phyloP scores from a whole-genome alignment of 2,888 invertebrate species.

The Stictocephala bisonia region DNA sequence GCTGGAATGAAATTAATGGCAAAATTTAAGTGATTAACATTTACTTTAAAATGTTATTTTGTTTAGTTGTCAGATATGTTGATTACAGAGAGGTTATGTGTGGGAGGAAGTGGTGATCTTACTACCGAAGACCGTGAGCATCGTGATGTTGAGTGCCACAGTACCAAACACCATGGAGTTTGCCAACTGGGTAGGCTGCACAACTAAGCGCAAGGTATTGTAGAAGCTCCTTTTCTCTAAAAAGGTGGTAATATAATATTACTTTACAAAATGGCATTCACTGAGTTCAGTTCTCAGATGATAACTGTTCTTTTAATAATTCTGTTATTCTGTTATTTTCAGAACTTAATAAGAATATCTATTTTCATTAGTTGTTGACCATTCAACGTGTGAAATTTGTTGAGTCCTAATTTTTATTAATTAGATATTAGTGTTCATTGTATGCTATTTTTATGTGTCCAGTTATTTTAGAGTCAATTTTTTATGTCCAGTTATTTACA shows the following conservation, averaged over 20 bases:
- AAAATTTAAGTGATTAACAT: not conserved
- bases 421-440: too few species aligned
- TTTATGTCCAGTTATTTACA: too few species aligned
- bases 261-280: too few species aligned
- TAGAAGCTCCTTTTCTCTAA: constrained; percentile 64
- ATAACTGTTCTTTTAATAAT: too few species aligned
- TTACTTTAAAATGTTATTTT: not conserved
- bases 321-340: too few species aligned
- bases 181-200: constrained; percentile 92
- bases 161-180: constrained; percentile 97
- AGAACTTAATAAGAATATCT: too few species aligned
- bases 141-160: constrained; percentile 97
- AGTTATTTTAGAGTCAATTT: too few species aligned
- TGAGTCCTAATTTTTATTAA: too few species aligned
- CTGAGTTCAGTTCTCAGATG: too few species aligned
- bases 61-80: not conserved
- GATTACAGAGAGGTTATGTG: constrained; percentile 88
- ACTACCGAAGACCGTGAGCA: constrained; percentile 92
- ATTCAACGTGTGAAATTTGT: too few species aligned
- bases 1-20: not conserved
- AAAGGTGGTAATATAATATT: not conserved
- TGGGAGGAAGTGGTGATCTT: constrained; percentile 99
- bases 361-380: too few species aligned
- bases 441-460: too few species aligned
- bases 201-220: constrained; percentile 86